Conservation (phyloP, 2,113 vertebrate species). For the Morone chrysops region DNA sequence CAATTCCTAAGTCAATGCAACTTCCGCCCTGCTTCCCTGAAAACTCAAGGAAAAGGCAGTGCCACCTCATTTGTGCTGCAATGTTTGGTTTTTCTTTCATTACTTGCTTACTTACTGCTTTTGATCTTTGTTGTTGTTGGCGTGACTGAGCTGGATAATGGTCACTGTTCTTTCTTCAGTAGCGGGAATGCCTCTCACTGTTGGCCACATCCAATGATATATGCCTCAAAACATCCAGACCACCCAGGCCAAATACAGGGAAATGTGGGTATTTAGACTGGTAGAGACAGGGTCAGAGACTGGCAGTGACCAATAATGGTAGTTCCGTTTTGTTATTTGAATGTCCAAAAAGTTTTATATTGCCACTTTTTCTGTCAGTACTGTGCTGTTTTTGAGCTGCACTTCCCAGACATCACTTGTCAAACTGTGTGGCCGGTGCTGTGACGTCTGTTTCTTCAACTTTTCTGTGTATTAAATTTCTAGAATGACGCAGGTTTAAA, state of each 20-base stretch:
- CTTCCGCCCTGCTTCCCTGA: conserved; percentile 5
- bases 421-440: not conserved
- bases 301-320: not conserved
- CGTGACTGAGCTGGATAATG: conserved; percentile 10
- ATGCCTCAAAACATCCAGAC: conserved; percentile 9
- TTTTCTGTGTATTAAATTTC: conserved; percentile 15
- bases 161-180: conserved; percentile 40
- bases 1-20: not conserved
- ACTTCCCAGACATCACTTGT: conserved; percentile 12
- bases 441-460: conserved; percentile 3
- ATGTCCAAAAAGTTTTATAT: not conserved
- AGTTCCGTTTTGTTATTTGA: conserved; percentile 1
- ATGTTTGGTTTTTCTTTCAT: conserved; percentile 34
- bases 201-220: conserved; percentile 1
- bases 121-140: conserved; percentile 56
- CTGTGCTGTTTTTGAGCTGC: not conserved
- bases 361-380: not conserved
- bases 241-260: conserved; percentile 23
- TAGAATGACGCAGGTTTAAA: conserved; percentile 6
- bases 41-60: not conserved
- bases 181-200: conserved; percentile 42
- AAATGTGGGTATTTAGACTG: conserved; percentile 2
- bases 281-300: not conserved
- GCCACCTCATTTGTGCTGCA: conserved; percentile 24
- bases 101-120: conserved; percentile 30